phyloP scores from a whole-genome alignment of 2,113 vertebrate genomes.

The Micronycteris hirsuta region DNA sequence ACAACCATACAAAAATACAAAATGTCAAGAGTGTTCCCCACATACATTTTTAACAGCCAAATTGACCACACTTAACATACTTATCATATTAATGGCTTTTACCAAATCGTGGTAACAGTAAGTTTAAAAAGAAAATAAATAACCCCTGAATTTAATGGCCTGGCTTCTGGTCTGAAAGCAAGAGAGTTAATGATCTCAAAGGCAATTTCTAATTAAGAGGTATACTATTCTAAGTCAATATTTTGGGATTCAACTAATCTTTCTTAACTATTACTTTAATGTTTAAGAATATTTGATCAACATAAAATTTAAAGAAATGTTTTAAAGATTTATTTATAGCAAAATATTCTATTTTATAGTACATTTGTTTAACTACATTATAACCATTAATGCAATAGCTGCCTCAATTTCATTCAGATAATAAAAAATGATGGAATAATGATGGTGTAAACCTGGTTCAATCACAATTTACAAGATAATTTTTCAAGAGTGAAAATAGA shows the following conservation, averaged over 20 bases:
- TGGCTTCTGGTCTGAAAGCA: not conserved
- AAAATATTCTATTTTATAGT: not conserved
- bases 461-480: not conserved
- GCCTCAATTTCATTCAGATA: slow-evolving; percentile 8
- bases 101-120: not conserved
- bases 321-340: not conserved
- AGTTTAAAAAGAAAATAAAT: not conserved
- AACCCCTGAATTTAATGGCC: not conserved
- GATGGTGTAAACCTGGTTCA: slow-evolving; percentile 27
- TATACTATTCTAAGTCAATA: not conserved
- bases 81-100: not conserved
- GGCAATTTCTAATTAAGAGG: not conserved
- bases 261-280: slow-evolving; percentile 7
- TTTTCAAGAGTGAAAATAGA: slow-evolving; percentile 50
- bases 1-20: not conserved
- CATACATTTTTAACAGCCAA: slow-evolving; percentile 1
- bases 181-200: not conserved
- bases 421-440: slow-evolving; percentile 11
- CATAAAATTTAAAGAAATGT: not conserved
- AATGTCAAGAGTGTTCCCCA: not conserved
- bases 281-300: not conserved
- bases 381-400: not conserved
- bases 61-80: not conserved
- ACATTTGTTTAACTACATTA: slow-evolving; percentile 20
- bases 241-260: not conserved